Conservation (phyloP, 1,140 invertebrate genomes). For the Pararge aegeria region DNA sequence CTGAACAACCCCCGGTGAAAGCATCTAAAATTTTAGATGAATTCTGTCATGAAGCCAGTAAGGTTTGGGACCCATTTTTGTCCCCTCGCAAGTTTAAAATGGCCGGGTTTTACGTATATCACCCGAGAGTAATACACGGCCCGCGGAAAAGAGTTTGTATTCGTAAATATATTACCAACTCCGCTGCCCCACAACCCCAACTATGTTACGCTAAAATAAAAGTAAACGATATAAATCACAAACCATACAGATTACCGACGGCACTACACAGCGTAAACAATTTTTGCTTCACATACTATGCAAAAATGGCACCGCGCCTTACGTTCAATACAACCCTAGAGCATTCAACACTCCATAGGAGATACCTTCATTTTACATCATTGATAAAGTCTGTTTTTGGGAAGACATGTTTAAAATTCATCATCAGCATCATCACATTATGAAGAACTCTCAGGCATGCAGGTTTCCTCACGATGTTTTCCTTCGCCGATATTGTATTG, state of each 20-base stretch:
- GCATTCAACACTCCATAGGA: background rate
- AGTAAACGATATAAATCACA: constrained; percentile 27
- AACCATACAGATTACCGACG: constrained; percentile 22
- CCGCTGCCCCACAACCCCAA: constrained; percentile 11
- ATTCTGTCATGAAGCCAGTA: too few species aligned
- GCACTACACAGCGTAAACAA: constrained; percentile 25
- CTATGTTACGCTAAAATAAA: constrained; percentile 17
- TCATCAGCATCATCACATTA: too few species aligned
- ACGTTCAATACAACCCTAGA: constrained; percentile 15
- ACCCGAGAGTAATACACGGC: too few species aligned
- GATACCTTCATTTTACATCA: background rate
- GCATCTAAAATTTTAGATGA: too few species aligned
- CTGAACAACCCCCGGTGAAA: too few species aligned
- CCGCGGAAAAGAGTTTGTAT: background rate
- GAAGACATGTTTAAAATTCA: too few species aligned
- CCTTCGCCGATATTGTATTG: too few species aligned
- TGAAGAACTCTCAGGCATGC: too few species aligned
- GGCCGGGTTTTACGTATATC: too few species aligned
- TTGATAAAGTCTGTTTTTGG: background rate
- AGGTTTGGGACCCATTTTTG: too few species aligned
- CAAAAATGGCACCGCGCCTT: constrained; percentile 47
- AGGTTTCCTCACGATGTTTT: too few species aligned
- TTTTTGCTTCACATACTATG: constrained; percentile 24
- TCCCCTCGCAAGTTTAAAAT: too few species aligned
- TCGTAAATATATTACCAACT: constrained; percentile 21